Percentiles rank a stretch among this genome's conserved stretches.
phyloP scores from a whole-genome alignment of 2,888 invertebrate species.

The Petrolisthes manimaculis region DNA sequence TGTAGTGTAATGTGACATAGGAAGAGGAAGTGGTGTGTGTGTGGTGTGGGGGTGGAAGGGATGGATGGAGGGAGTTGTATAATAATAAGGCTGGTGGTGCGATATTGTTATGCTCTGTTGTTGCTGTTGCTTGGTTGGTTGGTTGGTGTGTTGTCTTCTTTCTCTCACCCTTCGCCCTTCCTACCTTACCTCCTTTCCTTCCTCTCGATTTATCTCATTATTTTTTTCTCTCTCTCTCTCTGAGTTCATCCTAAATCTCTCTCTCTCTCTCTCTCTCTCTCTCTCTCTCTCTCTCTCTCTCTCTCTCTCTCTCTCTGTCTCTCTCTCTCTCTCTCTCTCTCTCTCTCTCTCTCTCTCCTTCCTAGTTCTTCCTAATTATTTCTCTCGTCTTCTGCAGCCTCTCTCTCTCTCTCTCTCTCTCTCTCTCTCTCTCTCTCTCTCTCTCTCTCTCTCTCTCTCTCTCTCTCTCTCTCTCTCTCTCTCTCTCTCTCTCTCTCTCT shows the following conservation, averaged over 20 bases:
- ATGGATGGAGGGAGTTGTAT: not conserved
- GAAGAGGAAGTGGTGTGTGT: not conserved
- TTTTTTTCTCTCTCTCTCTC: not conserved
- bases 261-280: not conserved
- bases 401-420: not conserved
- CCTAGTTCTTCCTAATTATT: too few relatives aligned
- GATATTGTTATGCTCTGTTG: not conserved
- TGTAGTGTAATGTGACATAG: not conserved
- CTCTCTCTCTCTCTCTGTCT: not conserved
- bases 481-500: too few relatives aligned
- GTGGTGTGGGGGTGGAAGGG: not conserved
- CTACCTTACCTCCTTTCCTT: not conserved
- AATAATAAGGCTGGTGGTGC: not conserved
- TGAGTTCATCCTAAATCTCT: not conserved
- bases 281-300: not conserved
- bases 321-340: too few relatives aligned
- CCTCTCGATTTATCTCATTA: not conserved
- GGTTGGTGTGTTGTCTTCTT: not conserved
- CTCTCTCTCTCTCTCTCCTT: too few relatives aligned
- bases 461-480: too few relatives aligned
- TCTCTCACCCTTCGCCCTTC: not conserved
- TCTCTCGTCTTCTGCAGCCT: too few relatives aligned
- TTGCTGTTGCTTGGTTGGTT: too few relatives aligned
- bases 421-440: not conserved
- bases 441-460: not conserved